A percentile compares a stretch with the other conserved stretches of the same genome.
Evolutionary conservation across 2,113 vertebrate species (phyloP).

Genomic region (Protobothrops flavoviridis): DNA sequence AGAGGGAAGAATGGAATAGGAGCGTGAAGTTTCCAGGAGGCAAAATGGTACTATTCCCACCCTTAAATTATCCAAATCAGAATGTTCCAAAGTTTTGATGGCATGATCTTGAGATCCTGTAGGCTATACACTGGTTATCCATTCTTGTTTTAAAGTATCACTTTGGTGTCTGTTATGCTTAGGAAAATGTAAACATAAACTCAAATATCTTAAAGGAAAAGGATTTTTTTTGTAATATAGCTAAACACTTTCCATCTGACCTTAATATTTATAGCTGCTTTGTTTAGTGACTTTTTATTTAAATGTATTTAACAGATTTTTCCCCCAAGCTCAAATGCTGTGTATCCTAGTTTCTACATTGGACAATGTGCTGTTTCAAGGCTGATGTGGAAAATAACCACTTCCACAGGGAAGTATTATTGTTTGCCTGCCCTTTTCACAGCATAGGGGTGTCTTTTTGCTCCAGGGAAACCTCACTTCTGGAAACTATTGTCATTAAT

Average conservation of each 20-base stretch:
- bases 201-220: not conserved
- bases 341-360: conserved; percentile 10
- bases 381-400: conserved; percentile 20
- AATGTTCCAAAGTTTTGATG: not conserved
- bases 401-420: conserved; percentile 19
- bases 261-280: not conserved
- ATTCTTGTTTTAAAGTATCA: conserved; percentile 38
- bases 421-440: conserved; percentile 17
- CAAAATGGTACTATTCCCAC: not conserved
- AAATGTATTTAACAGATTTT: conserved; percentile 39
- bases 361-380: conserved; percentile 29
- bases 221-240: not conserved
- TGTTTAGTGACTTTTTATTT: conserved; percentile 27
- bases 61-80: not conserved
- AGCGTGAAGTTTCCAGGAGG: not conserved
- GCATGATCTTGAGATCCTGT: not conserved
- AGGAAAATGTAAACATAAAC: conserved; percentile 31
- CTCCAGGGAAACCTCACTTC: conserved; percentile 13
- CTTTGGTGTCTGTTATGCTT: conserved; percentile 56
- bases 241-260: not conserved
- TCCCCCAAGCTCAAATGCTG: conserved; percentile 16
- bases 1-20: not conserved
- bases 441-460: conserved; percentile 17
- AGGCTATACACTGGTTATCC: not conserved
- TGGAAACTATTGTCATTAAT: not conserved